phyloP scores from a whole-genome alignment of 2,888 invertebrate species.

The Chydorus sphaericus region DNA sequence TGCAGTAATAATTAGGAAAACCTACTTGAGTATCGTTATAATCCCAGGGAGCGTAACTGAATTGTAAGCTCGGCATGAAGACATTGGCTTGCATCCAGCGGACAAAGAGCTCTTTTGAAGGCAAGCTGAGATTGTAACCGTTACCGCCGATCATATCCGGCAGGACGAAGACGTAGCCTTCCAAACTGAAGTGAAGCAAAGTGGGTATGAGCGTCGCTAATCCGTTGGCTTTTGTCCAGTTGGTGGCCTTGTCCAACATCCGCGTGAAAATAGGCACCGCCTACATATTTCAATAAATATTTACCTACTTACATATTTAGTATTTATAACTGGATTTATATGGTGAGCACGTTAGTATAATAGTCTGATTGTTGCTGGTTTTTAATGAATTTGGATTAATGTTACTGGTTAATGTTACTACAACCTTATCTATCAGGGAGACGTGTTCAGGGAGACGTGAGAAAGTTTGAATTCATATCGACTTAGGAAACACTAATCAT shows the following conservation, averaged over 20 bases:
- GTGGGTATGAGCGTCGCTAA: conserved; percentile 55
- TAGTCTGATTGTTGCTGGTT: too few species aligned
- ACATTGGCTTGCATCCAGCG: conserved; percentile 64
- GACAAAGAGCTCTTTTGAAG: conserved; percentile 39
- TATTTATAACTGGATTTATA: too few species aligned
- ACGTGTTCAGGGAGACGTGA: too few species aligned
- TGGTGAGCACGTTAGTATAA: too few species aligned
- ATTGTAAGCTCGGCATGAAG: conserved; percentile 65
- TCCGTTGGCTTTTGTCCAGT: conserved; percentile 48
- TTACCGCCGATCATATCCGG: conserved; percentile 56
- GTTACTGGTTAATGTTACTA: too few species aligned
- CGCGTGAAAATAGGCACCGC: conserved; percentile 54
- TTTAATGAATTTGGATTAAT: too few species aligned
- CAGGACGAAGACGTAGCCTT: conserved; percentile 54
- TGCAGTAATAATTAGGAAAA: too few species aligned
- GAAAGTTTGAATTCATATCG: too few species aligned
- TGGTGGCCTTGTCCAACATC: conserved; percentile 62
- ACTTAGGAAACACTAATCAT: too few species aligned
- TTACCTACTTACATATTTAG: too few species aligned
- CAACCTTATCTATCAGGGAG: too few species aligned
- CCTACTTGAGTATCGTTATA: conserved; percentile 42
- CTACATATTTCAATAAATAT: too few species aligned
- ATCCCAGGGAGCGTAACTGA: conserved; percentile 66
- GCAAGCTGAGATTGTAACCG: conserved; percentile 36
- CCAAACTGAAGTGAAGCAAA: conserved; percentile 42